Evolutionary conservation across 2,888 invertebrate species (phyloP).

Genomic region (Aspidiotus destructor): DNA sequence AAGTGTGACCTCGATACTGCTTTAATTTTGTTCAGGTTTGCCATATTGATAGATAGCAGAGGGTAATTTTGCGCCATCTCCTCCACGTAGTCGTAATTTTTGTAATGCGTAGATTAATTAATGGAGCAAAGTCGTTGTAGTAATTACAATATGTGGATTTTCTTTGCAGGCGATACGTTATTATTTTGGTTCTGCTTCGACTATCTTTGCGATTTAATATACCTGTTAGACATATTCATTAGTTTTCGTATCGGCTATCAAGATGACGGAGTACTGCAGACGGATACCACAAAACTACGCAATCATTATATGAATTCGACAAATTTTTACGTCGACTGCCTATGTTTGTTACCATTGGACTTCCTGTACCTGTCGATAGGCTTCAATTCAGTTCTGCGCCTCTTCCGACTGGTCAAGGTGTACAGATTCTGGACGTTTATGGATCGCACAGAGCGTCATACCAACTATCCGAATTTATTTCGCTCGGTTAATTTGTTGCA

Average conservation of each 20-base stretch:
- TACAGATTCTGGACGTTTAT: conserved; percentile 98
- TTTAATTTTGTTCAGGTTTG: too few relatives aligned
- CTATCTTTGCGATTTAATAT: conserved; percentile 91
- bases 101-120: too few relatives aligned
- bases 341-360: conserved; percentile 94
- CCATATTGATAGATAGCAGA: too few relatives aligned
- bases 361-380: conserved; percentile 96
- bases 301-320: conserved; percentile 97
- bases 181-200: conserved; percentile 95
- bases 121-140: too few relatives aligned
- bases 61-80: too few relatives aligned
- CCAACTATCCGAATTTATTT: conserved; percentile 96
- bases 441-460: conserved; percentile 95
- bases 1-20: too few relatives aligned
- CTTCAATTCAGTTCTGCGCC: conserved; percentile 88
- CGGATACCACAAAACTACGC: conserved; percentile 83
- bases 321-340: conserved; percentile 95
- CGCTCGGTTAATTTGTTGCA: conserved; percentile 84
- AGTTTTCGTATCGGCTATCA: conserved; percentile 95
- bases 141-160: conserved; percentile 9
- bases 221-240: conserved; percentile 90
- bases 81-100: too few relatives aligned
- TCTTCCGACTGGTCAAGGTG: conserved; percentile 92
- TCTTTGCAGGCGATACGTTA: conserved; percentile 63
- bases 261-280: conserved; percentile 95